A percentile compares a stretch with the other conserved stretches of the same genome.
These are phyloP conservation scores for Tenthredo mesomela DNA, from an alignment of 2,888 invertebrate genomes.

Conservation along the genomic window DNA sequence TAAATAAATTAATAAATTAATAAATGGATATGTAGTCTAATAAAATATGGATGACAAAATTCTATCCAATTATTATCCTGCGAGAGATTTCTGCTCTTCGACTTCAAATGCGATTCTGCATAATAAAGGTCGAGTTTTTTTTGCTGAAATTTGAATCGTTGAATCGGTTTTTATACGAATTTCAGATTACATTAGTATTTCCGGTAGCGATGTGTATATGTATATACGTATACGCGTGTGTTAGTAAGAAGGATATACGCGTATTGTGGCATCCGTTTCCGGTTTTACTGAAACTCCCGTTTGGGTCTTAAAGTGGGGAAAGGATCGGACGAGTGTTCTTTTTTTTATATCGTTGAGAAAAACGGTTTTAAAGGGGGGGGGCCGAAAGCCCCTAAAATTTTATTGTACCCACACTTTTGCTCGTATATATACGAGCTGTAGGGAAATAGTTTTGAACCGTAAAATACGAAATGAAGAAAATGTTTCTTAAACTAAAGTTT, in stretches of 20 bases:
- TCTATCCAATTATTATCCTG: neutral
- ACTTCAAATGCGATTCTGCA: neutral
- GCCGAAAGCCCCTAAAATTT: neutral
- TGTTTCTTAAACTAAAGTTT: neutral
- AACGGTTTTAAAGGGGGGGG: conserved; percentile 5
- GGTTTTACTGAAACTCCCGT: neutral
- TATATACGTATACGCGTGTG: neutral
- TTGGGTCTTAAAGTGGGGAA: neutral
- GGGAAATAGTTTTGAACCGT: neutral
- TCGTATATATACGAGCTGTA: neutral
- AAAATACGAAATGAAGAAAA: neutral
- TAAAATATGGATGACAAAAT: neutral
- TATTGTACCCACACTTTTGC: neutral
- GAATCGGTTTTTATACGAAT: neutral
- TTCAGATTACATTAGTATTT: neutral
- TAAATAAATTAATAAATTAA: neutral
- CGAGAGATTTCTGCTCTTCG: neutral
- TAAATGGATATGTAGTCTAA: neutral
- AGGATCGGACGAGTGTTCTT: neutral
- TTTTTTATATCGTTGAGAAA: conserved; percentile 7
- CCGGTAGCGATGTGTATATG: neutral
- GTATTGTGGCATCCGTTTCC: neutral
- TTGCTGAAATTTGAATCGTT: neutral
- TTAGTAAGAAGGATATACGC: neutral
- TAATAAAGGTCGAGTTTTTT: neutral